Evolutionary conservation across 2,888 invertebrate species (phyloP).

Genomic region (Blastobasis adustella): DNA sequence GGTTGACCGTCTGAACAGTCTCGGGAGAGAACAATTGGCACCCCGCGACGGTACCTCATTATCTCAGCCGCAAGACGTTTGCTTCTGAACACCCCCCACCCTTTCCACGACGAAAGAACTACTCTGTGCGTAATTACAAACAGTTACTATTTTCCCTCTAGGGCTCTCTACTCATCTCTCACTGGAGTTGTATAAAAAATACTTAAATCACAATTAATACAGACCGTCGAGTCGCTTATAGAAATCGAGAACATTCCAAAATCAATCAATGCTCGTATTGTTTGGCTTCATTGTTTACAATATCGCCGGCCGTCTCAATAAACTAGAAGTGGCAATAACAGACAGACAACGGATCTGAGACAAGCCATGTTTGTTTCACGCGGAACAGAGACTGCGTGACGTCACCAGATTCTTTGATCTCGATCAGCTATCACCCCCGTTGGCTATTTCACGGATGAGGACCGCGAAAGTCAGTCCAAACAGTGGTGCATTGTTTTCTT

Average conservation of each 20-base stretch:
- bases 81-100: too few species aligned
- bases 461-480: constrained; percentile 12
- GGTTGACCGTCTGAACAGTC: too few species aligned
- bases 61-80: too few species aligned
- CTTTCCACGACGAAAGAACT: constrained; percentile 16
- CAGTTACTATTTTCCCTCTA: constrained; percentile 21
- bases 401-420: constrained; percentile 18
- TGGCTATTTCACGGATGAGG: constrained; percentile 21
- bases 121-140: too few species aligned
- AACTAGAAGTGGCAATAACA: constrained; percentile 34
- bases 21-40: too few species aligned
- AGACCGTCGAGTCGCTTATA: constrained; percentile 10
- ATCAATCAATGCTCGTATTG: constrained; percentile 37
- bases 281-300: constrained; percentile 39
- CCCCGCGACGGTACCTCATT: too few species aligned
- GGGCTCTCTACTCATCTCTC: constrained; percentile 19
- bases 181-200: neutral
- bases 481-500: neutral
- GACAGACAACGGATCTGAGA: constrained; percentile 23
- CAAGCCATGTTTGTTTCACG: constrained; percentile 31
- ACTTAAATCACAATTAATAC: constrained; percentile 13
- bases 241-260: constrained; percentile 30
- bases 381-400: constrained; percentile 21
- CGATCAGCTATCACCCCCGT: constrained; percentile 15
- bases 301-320: constrained; percentile 26